Conservation (phyloP, 2,113 vertebrate genomes). For the Microtus pennsylvanicus region DNA sequence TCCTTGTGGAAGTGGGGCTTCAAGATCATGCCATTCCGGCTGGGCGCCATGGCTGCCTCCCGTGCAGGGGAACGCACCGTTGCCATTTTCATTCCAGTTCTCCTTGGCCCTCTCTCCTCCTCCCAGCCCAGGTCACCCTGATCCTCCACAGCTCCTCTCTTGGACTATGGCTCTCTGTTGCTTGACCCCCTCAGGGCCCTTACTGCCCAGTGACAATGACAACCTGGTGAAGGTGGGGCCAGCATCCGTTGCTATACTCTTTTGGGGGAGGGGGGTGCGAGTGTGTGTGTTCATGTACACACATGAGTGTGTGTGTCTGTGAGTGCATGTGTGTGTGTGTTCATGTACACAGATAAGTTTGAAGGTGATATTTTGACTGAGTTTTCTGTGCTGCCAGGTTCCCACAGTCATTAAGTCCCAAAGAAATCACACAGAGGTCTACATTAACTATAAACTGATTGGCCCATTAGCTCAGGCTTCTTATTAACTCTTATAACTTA, state of each 20-base stretch:
- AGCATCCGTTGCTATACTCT: neutral
- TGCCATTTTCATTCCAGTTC: fast-evolving
- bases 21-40: too few species aligned
- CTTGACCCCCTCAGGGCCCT: neutral
- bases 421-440: too few species aligned
- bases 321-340: neutral
- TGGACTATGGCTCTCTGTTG: fast-evolving
- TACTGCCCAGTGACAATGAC: neutral
- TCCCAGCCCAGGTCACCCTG: neutral
- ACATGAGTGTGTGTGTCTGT: neutral
- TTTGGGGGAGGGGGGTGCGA: neutral
- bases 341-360: neutral
- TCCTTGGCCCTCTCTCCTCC: fast-evolving
- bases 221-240: neutral
- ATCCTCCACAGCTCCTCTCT: neutral
- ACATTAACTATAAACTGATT: too few species aligned
- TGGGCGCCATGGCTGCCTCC: too few species aligned
- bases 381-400: too few species aligned
- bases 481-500: too few species aligned
- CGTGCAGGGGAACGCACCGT: too few species aligned
- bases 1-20: too few species aligned
- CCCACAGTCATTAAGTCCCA: too few species aligned
- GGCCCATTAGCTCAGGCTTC: too few species aligned
- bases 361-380: neutral
- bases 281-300: neutral